phyloP scores from a whole-genome alignment of 2,797 vertebrate species.

The Phylloscopus collybita region DNA sequence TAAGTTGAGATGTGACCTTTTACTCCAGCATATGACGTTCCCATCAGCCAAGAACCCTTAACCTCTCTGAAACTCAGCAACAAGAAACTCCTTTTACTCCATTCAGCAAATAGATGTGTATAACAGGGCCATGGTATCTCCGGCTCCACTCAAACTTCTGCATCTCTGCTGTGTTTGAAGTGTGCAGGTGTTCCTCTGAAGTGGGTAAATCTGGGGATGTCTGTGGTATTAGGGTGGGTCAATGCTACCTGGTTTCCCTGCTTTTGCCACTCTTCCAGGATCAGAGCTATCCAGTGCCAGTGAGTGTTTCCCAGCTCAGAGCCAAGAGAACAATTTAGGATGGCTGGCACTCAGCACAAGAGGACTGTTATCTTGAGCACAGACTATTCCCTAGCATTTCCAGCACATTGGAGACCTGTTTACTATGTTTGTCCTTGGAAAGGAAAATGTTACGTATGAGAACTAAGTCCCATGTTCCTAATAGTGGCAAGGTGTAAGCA shows the following conservation, averaged over 20 bases:
- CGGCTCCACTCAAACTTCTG: neutral
- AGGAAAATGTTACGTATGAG: neutral
- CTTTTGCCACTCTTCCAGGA: neutral
- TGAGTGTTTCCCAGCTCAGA: fast-evolving
- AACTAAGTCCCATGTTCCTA: neutral
- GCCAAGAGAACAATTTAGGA: neutral
- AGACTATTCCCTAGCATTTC: neutral
- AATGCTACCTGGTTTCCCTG: neutral
- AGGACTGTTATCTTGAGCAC: neutral
- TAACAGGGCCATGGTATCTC: neutral
- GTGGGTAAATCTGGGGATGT: fast-evolving
- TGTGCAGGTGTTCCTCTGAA: neutral
- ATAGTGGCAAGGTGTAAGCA: neutral
- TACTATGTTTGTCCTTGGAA: neutral
- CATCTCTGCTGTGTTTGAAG: neutral
- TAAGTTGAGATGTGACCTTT: neutral
- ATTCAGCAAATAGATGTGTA: fast-evolving
- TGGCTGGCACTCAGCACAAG: neutral
- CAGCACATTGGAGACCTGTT: neutral
- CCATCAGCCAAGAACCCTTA: neutral
- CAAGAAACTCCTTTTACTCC: neutral
- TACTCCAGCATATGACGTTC: neutral
- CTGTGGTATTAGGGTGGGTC: neutral
- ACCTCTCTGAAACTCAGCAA: neutral
- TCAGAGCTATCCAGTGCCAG: neutral